These are phyloP conservation scores for Cavia aperea DNA, from an alignment of 2,113 vertebrate species.

Conservation along the genomic window DNA sequence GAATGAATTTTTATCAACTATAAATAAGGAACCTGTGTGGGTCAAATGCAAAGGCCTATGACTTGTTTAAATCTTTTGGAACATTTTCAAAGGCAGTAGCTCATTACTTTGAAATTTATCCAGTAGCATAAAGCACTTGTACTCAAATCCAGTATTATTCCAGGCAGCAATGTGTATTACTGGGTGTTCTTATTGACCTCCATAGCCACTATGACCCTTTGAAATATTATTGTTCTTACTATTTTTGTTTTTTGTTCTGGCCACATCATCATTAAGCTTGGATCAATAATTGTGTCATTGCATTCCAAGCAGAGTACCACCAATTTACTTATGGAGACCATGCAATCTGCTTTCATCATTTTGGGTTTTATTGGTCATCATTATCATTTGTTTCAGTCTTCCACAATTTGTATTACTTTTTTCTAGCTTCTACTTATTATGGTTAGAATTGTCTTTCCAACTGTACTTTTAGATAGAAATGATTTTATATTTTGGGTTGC, in stretches of 20 bases:
- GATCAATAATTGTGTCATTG: conserved; percentile 41
- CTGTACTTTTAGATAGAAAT: conserved; percentile 35
- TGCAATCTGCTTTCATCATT: not conserved
- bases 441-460: conserved; percentile 19
- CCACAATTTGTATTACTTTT: not conserved
- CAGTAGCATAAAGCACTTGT: conserved; percentile 13
- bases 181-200: conserved; percentile 30
- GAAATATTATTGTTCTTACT: conserved; percentile 28
- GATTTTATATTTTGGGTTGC: conserved; percentile 15
- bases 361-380: conserved; percentile 25
- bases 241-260: conserved; percentile 39
- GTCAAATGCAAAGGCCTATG: not conserved
- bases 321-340: conserved; percentile 41
- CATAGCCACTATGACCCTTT: not conserved
- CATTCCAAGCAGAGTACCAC: conserved; percentile 8
- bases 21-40: not conserved
- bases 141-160: conserved; percentile 35
- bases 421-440: conserved; percentile 34
- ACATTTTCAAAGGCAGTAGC: conserved; percentile 22
- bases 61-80: not conserved
- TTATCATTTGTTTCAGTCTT: conserved; percentile 16
- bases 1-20: not conserved
- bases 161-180: not conserved
- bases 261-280: not conserved
- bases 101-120: conserved; percentile 17